Evolutionary conservation across 2,113 vertebrate genomes (phyloP).

Genomic region (Piaya cayana): DNA sequence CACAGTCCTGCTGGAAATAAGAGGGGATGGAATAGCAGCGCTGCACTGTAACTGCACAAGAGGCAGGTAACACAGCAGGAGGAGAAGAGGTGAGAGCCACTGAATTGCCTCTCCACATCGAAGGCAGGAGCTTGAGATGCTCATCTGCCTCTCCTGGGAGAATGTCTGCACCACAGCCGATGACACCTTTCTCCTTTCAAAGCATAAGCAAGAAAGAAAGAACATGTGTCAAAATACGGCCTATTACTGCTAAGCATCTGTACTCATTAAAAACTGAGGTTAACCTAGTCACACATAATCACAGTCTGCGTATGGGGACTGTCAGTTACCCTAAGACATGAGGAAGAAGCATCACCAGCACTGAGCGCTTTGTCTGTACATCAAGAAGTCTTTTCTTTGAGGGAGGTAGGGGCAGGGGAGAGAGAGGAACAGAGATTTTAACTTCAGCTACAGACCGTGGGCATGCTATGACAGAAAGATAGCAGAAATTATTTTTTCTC

Average conservation of each 20-base stretch:
- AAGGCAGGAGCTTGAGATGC: too few relatives aligned
- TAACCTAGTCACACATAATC: background rate
- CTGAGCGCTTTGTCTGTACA: background rate
- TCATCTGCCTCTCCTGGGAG: too few relatives aligned
- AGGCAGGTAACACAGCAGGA: too few relatives aligned
- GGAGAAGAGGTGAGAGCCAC: too few relatives aligned
- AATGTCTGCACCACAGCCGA: too few relatives aligned
- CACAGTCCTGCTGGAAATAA: too few relatives aligned
- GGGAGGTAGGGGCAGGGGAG: too few relatives aligned
- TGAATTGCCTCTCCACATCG: too few relatives aligned
- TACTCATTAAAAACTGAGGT: background rate
- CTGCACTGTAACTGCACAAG: too few relatives aligned
- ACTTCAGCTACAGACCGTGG: background rate
- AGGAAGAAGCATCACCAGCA: background rate
- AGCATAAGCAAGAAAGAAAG: background rate
- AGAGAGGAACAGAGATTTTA: background rate
- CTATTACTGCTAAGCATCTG: background rate
- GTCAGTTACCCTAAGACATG: too few relatives aligned
- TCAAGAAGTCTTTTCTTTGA: background rate
- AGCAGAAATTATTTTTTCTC: background rate
- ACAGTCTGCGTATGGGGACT: background rate
- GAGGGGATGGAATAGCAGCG: too few relatives aligned
- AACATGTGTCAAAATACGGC: background rate
- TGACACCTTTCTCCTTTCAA: background rate
- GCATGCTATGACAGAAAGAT: background rate